These are phyloP conservation scores for Lithobates pipiens DNA, from an alignment of 2,797 vertebrate genomes.

Conservation along the genomic window DNA sequence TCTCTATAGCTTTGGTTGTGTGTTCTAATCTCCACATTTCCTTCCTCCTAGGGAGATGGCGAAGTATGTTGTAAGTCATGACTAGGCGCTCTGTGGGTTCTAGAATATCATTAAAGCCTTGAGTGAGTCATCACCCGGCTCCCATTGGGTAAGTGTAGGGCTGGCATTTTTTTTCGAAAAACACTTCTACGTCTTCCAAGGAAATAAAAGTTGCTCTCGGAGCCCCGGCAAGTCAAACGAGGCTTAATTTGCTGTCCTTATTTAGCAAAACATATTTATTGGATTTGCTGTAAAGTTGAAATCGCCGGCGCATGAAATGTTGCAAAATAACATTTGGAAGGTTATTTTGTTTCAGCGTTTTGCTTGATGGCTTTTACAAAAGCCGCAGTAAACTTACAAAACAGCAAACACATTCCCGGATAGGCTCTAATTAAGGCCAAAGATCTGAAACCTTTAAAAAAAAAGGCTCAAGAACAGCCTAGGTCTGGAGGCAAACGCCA, in stretches of 20 bases:
- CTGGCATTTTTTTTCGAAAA: background rate
- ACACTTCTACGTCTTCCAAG: slow-evolving; percentile 4
- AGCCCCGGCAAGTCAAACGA: slow-evolving; percentile 9
- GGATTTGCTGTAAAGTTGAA: slow-evolving; percentile 52
- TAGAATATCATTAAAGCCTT: slow-evolving; percentile 42
- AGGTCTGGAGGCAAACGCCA: background rate
- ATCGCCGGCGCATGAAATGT: slow-evolving; percentile 25
- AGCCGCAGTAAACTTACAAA: slow-evolving; percentile 43
- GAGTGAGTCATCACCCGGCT: slow-evolving; percentile 47
- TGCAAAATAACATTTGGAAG: slow-evolving; percentile 54
- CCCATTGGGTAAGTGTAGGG: background rate
- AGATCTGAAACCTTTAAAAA: background rate
- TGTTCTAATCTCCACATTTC: slow-evolving; percentile 32
- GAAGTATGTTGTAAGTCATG: slow-evolving; percentile 46
- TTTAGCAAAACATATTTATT: slow-evolving; percentile 52
- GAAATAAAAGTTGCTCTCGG: slow-evolving; percentile 14
- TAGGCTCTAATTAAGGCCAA: slow-evolving; percentile 32
- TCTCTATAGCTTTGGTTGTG: background rate
- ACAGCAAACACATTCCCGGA: slow-evolving; percentile 1
- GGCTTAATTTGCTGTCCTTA: slow-evolving; percentile 32
- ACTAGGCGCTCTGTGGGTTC: slow-evolving; percentile 37
- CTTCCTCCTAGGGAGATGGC: slow-evolving; percentile 27
- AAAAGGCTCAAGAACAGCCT: background rate
- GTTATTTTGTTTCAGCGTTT: slow-evolving; percentile 43
- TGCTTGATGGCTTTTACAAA: slow-evolving; percentile 41